Conservation (phyloP, 2,113 vertebrate species). For the Ceyx cyanopectus region DNA sequence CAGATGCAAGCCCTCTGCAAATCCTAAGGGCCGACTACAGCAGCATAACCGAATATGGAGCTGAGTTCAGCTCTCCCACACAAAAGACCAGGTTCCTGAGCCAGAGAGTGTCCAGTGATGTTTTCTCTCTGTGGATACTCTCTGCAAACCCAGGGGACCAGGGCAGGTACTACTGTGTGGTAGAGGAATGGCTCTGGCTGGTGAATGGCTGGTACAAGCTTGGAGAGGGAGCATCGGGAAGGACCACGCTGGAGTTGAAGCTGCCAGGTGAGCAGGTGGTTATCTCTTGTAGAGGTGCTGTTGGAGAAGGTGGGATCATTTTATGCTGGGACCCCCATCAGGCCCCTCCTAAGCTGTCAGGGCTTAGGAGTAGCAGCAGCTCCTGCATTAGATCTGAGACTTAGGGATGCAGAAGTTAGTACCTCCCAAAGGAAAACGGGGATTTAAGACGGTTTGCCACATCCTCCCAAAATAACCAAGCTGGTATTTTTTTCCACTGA, state of each 20-base stretch:
- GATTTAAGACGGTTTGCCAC: constrained; percentile 59
- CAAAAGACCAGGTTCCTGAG: constrained; percentile 65
- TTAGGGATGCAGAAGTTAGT: constrained; percentile 28
- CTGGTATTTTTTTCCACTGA: constrained; percentile 24
- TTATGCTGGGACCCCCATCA: not conserved
- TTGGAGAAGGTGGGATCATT: not conserved
- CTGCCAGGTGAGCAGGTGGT: constrained; percentile 61
- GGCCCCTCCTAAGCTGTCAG: not conserved
- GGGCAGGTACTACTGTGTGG: constrained; percentile 82
- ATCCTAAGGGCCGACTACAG: constrained; percentile 51
- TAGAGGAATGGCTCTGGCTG: constrained; percentile 83
- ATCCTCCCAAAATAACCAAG: constrained; percentile 49
- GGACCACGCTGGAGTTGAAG: constrained; percentile 54
- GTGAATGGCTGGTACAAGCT: constrained; percentile 55
- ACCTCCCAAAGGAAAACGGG: constrained; percentile 61
- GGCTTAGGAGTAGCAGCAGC: not conserved
- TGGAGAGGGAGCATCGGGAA: constrained; percentile 41
- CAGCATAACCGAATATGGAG: constrained; percentile 36
- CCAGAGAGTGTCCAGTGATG: constrained; percentile 41
- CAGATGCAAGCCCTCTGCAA: not conserved
- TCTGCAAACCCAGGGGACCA: constrained; percentile 7
- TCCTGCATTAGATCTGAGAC: not conserved
- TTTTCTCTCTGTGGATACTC: constrained; percentile 77
- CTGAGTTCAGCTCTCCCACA: constrained; percentile 27
- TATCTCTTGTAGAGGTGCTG: not conserved